phyloP scores from a whole-genome alignment of 2,888 invertebrate species.

The Harpalus rufipes region DNA sequence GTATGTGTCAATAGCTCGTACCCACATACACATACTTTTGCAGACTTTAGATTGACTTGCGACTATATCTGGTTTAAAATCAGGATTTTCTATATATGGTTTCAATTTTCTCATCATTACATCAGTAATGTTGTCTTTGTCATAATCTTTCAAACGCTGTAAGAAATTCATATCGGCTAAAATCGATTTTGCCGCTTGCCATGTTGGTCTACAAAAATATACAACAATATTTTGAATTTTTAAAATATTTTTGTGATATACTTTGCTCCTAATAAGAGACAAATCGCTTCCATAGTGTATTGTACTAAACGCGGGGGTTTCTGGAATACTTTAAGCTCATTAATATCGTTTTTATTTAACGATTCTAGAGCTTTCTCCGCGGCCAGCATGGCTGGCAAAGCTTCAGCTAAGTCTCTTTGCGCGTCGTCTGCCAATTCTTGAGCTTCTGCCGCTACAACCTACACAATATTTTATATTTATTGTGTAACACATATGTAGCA shows the following conservation, averaged over 20 bases:
- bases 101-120: slow-evolving; percentile 87
- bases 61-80: slow-evolving; percentile 90
- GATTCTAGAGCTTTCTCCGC: slow-evolving; percentile 91
- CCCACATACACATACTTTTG: slow-evolving; percentile 95
- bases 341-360: slow-evolving; percentile 93
- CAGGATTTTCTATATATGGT: slow-evolving; percentile 89
- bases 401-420: slow-evolving; percentile 90
- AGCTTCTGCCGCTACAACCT: slow-evolving; percentile 91
- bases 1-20: slow-evolving; percentile 93
- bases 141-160: slow-evolving; percentile 89
- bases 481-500: no score
- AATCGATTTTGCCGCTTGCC: slow-evolving; percentile 90
- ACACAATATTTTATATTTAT: slow-evolving; percentile 28
- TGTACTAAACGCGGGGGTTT: slow-evolving; percentile 92
- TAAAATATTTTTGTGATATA: slow-evolving; percentile 75
- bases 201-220: slow-evolving; percentile 84
- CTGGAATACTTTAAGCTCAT: slow-evolving; percentile 92
- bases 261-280: slow-evolving; percentile 90
- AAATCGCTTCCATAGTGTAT: slow-evolving; percentile 95
- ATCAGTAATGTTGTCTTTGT: slow-evolving; percentile 92
- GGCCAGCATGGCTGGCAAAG: slow-evolving; percentile 91
- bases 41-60: slow-evolving; percentile 93
- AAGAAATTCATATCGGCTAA: slow-evolving; percentile 91
- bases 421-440: slow-evolving; percentile 91
- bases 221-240: slow-evolving; percentile 68